Evolutionary conservation across 2,888 invertebrate species (phyloP), one percentile per base, ranked within the genome.

Genomic region (Branchinecta sandiegonensis): DNA sequence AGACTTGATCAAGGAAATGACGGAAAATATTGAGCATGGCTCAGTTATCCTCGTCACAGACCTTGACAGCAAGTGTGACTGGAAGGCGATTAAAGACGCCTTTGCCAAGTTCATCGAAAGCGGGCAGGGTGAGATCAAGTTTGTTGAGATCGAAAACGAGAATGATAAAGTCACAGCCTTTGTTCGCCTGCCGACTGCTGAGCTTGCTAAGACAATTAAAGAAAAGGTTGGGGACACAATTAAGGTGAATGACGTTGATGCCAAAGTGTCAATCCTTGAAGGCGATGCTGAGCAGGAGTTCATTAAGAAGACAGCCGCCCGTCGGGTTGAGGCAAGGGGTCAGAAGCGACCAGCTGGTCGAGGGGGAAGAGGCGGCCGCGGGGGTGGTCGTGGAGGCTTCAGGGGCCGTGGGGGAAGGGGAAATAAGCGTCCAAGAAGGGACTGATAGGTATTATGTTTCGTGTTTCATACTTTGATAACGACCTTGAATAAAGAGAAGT

Each of bases 201-300:
- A 47, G n/a, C 47, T 77, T 76, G 75, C 75, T n/a, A 70, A 75
- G 67, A 74, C 77, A 23, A 74, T 83, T 65, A 75, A 79, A 70
- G 74, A 74, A 50, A 76, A 76, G 48, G 75, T 74, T 48, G 75
- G 73, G 6, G 75, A 76, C 66, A 69, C 50, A 46, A 68, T 78
- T 48, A 73, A 74, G n/a, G 70, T 78, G 23, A 78, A 80, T 69
- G 81, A 82, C 0, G 76, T 78, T 3, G 83, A 83, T 48, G 77
- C 86, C 0, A 78, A 79, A 1, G 79, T 84, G 69, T 80, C 81
- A 70, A 76, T 83, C 0, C 76, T 89, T 1, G 85, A 86, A 77
- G 88, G 85, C 1, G 88, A 87, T 0, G 89, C 88, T 75, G 89
- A 89, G 74, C 83, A 83, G 17, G 79, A 80, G 14, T 74, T 75